Percentiles rank a stretch among this genome's conserved stretches.
Conservation (phyloP, 1,140 invertebrate genomes). For the Drosophila equinoxialis region DNA sequence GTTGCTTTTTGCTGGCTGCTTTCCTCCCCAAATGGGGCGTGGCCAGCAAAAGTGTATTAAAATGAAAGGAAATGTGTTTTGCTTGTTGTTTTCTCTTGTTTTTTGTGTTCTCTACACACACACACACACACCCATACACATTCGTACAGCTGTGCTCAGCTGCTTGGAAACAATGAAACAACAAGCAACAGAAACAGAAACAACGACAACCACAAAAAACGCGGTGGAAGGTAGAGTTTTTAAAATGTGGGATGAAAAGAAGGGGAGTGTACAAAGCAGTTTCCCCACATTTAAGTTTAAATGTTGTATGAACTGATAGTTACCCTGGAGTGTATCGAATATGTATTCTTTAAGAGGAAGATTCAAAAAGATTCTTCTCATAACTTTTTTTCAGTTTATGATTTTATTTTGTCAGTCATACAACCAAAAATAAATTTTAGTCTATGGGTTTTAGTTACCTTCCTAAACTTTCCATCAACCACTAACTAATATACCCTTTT, state of each 20-base stretch:
- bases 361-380: not conserved
- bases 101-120: slow-evolving; percentile 35
- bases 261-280: not conserved
- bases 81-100: slow-evolving; percentile 19
- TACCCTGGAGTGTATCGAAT: not conserved
- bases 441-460: no score
- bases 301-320: not conserved
- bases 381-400: no score
- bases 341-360: no score
- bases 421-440: not conserved
- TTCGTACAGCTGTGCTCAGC: slow-evolving; percentile 67
- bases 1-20: slow-evolving; percentile 64
- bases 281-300: not conserved
- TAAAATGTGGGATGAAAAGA: not conserved
- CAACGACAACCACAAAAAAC: slow-evolving; percentile 43
- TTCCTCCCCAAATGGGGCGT: slow-evolving; percentile 6
- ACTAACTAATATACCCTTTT: not conserved
- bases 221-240: slow-evolving; percentile 20
- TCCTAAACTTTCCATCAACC: no score
- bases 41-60: slow-evolving; percentile 72
- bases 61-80: slow-evolving; percentile 60
- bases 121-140: not conserved
- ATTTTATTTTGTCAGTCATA: no score
- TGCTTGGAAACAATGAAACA: slow-evolving; percentile 70
- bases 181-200: slow-evolving; percentile 19